These are phyloP conservation scores for Mormyrops attenuatus DNA, from an alignment of 2,797 vertebrate species.

Conservation along the genomic window DNA sequence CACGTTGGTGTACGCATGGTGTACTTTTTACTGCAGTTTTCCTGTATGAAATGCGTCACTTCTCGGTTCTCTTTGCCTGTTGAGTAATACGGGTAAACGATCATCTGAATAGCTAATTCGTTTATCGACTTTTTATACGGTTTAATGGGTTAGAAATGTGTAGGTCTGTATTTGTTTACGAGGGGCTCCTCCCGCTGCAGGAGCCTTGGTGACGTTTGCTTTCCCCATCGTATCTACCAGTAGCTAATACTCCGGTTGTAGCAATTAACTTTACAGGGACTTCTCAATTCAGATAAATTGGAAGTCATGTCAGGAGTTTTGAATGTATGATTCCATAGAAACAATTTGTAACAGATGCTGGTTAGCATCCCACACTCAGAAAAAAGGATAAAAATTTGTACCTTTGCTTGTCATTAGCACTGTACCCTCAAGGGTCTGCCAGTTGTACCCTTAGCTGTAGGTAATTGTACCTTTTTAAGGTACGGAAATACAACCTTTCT, in stretches of 20 bases:
- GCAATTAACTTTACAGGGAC: neutral
- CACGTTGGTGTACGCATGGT: neutral
- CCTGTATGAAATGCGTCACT: neutral
- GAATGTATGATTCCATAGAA: neutral
- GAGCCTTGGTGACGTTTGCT: neutral
- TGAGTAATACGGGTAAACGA: neutral
- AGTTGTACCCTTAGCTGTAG: neutral
- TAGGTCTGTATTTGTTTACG: neutral
- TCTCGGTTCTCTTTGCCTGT: neutral
- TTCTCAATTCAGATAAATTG: neutral
- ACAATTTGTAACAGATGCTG: neutral
- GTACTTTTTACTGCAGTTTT: conserved; percentile 4
- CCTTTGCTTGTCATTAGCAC: neutral
- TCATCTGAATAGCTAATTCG: neutral
- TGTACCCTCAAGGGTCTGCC: neutral
- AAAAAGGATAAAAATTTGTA: neutral
- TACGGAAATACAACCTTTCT: neutral
- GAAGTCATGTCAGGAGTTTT: neutral
- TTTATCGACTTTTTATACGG: neutral
- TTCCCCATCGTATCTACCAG: neutral
- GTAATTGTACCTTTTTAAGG: neutral
- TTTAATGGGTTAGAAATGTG: neutral
- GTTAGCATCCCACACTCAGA: neutral
- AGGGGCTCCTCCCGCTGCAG: neutral
- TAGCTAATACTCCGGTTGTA: neutral